A percentile compares a stretch with the other conserved stretches of the same genome.
These are phyloP conservation scores for Poeciliopsis gracilis DNA, from an alignment of 2,797 vertebrate species.

Conservation along the genomic window DNA sequence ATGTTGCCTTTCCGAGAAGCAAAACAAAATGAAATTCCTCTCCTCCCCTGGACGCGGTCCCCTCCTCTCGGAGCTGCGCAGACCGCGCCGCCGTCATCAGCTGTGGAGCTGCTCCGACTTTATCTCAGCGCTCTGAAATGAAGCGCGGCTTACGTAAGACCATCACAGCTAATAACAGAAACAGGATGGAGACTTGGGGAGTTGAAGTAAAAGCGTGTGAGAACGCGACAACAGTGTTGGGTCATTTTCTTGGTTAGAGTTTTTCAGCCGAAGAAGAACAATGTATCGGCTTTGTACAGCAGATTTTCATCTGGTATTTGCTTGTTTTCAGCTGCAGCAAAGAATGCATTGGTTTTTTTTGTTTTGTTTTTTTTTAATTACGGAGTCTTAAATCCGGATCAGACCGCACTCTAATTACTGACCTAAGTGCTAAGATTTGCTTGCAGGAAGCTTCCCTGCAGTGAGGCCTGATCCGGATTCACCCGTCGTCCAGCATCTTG, in stretches of 20 bases:
- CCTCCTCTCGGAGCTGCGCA: neutral
- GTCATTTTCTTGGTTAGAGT: neutral
- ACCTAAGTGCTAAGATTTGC: neutral
- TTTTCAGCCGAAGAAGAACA: neutral
- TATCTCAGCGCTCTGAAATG: conserved; percentile 10
- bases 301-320: neutral
- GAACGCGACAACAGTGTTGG: neutral
- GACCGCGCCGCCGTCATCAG: neutral
- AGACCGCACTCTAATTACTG: neutral
- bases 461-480: neutral
- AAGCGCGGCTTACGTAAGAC: conserved; percentile 39
- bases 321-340: neutral
- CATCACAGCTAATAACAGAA: neutral
- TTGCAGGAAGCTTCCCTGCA: neutral
- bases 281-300: neutral
- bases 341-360: neutral
- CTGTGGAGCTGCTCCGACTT: conserved; percentile 20
- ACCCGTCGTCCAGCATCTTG: neutral
- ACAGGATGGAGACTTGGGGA: neutral
- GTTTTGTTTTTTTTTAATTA: neutral
- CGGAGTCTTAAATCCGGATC: neutral
- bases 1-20: neutral
- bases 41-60: neutral
- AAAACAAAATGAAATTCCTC: neutral
- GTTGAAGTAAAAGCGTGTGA: neutral